A percentile compares a stretch with the other conserved stretches of the same genome.
Conservation (phyloP, 2,888 invertebrate species). For the Xanthorhoe spadicearia region DNA sequence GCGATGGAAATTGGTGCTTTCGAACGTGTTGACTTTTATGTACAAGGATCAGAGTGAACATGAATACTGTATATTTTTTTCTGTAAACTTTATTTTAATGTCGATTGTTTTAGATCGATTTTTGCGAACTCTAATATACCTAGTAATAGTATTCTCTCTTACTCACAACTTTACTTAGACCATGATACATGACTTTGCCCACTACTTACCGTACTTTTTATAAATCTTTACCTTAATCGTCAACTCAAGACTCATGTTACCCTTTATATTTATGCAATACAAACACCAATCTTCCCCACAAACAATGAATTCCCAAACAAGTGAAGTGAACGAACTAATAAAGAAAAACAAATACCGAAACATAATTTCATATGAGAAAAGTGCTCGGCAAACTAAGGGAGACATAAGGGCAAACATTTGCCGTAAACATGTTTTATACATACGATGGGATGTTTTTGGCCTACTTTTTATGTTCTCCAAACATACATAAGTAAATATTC, state of each 20-base stretch:
- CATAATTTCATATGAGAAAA: slow-evolving; percentile 50
- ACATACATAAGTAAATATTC: too few relatives aligned
- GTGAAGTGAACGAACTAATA: slow-evolving; percentile 42
- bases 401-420: slow-evolving; percentile 35
- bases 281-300: slow-evolving; percentile 25
- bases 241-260: background rate
- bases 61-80: background rate
- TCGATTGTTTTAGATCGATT: too few relatives aligned
- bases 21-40: slow-evolving; percentile 24
- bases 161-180: too few relatives aligned
- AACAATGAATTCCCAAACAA: slow-evolving; percentile 38
- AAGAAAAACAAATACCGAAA: slow-evolving; percentile 47
- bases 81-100: background rate
- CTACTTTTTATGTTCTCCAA: background rate
- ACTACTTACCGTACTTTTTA: too few relatives aligned
- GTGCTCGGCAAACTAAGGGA: slow-evolving; percentile 43
- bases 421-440: slow-evolving; percentile 4
- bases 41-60: slow-evolving; percentile 4
- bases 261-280: background rate
- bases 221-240: background rate
- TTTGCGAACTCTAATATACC: too few relatives aligned
- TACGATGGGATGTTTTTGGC: slow-evolving; percentile 5
- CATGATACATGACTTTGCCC: too few relatives aligned
- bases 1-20: slow-evolving; percentile 22
- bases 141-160: too few relatives aligned